A percentile compares a stretch with the other conserved stretches of the same genome.
These are phyloP conservation scores for Neopipo cinnamomea DNA, from an alignment of 2,113 vertebrate species.

Conservation along the genomic window DNA sequence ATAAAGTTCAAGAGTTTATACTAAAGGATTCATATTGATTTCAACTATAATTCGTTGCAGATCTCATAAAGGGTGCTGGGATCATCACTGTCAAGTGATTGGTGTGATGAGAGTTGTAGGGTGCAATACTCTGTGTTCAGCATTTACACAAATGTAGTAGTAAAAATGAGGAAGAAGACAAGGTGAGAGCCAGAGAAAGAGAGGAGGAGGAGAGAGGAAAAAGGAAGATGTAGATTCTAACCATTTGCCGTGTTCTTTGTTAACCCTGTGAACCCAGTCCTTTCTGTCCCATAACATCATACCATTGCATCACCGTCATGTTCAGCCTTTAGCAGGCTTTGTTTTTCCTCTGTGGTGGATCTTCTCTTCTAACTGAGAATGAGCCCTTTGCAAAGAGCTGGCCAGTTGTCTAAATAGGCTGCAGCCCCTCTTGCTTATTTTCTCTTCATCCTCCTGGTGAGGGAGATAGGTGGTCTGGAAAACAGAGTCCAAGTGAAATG, in stretches of 20 bases:
- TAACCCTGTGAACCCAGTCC: neutral
- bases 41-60: neutral
- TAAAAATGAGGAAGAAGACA: neutral
- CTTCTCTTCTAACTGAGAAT: neutral
- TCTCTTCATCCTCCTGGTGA: slow-evolving; percentile 51
- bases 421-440: slow-evolving; percentile 54
- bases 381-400: slow-evolving; percentile 16
- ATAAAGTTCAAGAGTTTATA: neutral
- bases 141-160: neutral
- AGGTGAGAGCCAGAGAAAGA: neutral
- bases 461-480: slow-evolving; percentile 56
- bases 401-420: slow-evolving; percentile 62
- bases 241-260: fast-evolving
- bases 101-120: neutral
- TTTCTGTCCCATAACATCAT: neutral
- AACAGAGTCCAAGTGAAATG: slow-evolving; percentile 35
- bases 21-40: neutral
- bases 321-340: neutral
- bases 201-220: neutral
- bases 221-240: neutral
- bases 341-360: slow-evolving; percentile 37
- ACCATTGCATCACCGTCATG: neutral
- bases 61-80: neutral
- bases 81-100: neutral
- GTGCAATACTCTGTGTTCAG: neutral